Conservation (phyloP, 92 coral and sea anemone genomes). For the Nematostella vectensis region DNA sequence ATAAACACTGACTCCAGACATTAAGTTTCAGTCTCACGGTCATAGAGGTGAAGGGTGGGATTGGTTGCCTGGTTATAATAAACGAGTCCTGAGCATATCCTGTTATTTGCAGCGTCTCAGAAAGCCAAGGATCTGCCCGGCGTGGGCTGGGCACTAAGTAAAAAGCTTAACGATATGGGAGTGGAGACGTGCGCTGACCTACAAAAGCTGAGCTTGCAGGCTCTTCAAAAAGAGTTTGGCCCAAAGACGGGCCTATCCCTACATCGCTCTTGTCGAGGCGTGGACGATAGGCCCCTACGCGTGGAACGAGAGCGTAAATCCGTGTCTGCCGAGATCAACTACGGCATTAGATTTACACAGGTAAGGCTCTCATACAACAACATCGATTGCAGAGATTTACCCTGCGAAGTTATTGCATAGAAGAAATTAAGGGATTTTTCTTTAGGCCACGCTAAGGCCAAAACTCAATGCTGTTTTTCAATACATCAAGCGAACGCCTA, state of each 20-base stretch:
- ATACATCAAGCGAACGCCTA: too few species aligned
- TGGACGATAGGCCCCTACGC: constrained; percentile 68
- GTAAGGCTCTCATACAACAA: too few species aligned
- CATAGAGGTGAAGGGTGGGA: too few species aligned
- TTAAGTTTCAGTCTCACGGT: too few species aligned
- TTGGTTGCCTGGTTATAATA: too few species aligned
- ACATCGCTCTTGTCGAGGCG: constrained; percentile 71
- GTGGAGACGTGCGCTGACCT: constrained; percentile 67
- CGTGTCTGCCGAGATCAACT: constrained; percentile 95
- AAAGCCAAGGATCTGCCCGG: constrained; percentile 89
- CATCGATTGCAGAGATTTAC: neutral
- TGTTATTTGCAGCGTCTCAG: constrained; percentile 75
- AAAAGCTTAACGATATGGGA: constrained; percentile 58
- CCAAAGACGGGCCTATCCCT: constrained; percentile 72
- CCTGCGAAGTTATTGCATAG: too few species aligned
- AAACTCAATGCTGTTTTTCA: too few species aligned
- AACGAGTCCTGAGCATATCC: too few species aligned
- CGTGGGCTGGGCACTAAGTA: constrained; percentile 69
- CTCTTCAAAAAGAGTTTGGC: constrained; percentile 76
- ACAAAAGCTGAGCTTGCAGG: constrained; percentile 65
- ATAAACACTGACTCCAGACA: too few species aligned
- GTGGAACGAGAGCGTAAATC: constrained; percentile 85
- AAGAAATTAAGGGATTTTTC: too few species aligned
- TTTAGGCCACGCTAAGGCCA: too few species aligned
- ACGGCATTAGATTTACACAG: constrained; percentile 89